Evolutionary conservation across 92 coral and sea anemone genomes (phyloP).

Genomic region (Palythoa grandiflora): DNA sequence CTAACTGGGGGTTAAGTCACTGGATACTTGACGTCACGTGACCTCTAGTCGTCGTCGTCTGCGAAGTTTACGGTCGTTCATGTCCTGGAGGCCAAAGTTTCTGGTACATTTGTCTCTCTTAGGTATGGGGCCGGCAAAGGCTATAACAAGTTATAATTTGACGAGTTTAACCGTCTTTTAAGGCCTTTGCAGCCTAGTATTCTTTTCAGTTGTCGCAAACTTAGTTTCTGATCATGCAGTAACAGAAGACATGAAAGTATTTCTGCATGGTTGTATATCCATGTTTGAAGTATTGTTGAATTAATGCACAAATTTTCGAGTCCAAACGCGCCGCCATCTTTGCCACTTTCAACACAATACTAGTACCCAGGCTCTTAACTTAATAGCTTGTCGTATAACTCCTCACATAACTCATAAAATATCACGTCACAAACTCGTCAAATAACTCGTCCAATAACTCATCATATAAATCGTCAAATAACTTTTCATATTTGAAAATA

Average conservation of each 20-base stretch:
- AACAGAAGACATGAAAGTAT: conserved; percentile 65
- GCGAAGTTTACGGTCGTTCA: no score
- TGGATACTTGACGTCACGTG: no score
- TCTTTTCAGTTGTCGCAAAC: conserved; percentile 75
- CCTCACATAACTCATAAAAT: not conserved
- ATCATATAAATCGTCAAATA: not conserved
- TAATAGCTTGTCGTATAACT: not conserved
- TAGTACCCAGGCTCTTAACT: not conserved
- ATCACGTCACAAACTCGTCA: conserved; percentile 36
- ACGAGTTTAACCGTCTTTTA: conserved; percentile 52
- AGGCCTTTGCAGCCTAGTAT: conserved; percentile 62
- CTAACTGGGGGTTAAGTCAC: no score
- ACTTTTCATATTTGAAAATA: not conserved
- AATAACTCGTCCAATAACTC: not conserved
- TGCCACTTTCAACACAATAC: not conserved
- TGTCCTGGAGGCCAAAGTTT: no score
- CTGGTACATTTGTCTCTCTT: no score
- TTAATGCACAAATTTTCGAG: conserved; percentile 53
- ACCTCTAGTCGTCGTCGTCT: no score
- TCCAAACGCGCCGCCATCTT: conserved; percentile 25
- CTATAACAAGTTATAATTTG: no score
- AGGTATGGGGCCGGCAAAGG: no score
- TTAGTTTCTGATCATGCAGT: conserved; percentile 60
- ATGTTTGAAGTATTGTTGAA: conserved; percentile 66
- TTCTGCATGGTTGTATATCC: conserved; percentile 57